Evolutionary conservation across 2,113 vertebrate species (phyloP).

Genomic region (Myxocyprinus asiaticus): DNA sequence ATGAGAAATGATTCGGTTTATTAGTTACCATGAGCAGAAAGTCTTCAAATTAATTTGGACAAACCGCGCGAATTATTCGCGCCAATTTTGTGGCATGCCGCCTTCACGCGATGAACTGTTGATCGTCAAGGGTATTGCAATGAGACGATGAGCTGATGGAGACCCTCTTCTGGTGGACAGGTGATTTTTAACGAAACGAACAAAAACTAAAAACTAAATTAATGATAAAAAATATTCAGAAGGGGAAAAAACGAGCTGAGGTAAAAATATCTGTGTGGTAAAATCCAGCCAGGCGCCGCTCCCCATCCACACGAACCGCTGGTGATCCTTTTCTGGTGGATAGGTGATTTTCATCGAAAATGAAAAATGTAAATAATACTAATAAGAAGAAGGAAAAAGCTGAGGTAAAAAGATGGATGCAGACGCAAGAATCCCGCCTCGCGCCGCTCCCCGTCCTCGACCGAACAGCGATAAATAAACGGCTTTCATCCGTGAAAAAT

Average conservation of each 20-base stretch:
- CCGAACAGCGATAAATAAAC: not conserved
- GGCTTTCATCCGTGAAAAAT: conserved; percentile 6
- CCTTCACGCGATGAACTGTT: conserved; percentile 22
- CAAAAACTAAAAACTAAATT: too few relatives aligned
- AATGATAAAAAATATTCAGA: too few relatives aligned
- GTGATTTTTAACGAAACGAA: too few relatives aligned
- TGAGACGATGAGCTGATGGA: conserved; percentile 4
- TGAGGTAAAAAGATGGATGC: not conserved
- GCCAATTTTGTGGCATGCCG: not conserved
- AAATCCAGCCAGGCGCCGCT: too few relatives aligned
- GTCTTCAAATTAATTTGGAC: not conserved
- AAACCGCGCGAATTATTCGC: not conserved
- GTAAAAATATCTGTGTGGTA: too few relatives aligned
- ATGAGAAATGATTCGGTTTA: not conserved
- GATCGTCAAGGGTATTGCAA: conserved; percentile 38
- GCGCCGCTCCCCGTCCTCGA: not conserved
- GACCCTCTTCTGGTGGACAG: not conserved
- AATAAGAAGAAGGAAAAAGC: not conserved
- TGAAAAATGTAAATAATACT: too few relatives aligned
- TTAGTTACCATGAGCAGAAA: not conserved
- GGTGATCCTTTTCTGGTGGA: too few relatives aligned
- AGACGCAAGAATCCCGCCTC: not conserved
- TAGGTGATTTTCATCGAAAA: not conserved
- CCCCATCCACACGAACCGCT: too few relatives aligned
- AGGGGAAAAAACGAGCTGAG: too few relatives aligned